Conservation (phyloP, 2,797 vertebrate genomes). For the Threskiornis aethiopicus region DNA sequence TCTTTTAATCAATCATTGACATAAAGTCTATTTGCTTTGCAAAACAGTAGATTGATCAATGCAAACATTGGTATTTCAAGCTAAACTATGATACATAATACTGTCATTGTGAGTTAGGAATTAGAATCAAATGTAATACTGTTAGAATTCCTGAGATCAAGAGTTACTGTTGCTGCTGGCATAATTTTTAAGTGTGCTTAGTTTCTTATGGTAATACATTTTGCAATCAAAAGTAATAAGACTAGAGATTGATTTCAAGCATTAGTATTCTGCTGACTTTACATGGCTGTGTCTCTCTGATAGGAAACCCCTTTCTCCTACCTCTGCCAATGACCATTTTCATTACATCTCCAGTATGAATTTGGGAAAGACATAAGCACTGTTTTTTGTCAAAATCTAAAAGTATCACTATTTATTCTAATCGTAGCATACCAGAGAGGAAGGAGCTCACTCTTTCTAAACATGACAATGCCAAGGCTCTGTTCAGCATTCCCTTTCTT, state of each 20-base stretch:
- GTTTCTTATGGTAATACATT: background rate
- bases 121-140: background rate
- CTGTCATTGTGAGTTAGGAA: background rate
- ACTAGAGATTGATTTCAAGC: background rate
- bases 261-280: background rate
- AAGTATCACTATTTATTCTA: background rate
- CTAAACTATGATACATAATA: background rate
- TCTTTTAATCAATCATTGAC: constrained; percentile 31
- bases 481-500: background rate
- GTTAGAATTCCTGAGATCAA: background rate
- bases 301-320: background rate
- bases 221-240: background rate
- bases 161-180: background rate
- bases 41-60: constrained; percentile 41
- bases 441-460: background rate
- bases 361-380: background rate
- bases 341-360: background rate
- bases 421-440: background rate
- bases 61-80: constrained; percentile 9
- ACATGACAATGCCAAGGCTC: background rate
- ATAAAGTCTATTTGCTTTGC: constrained; percentile 17
- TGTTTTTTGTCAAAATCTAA: background rate
- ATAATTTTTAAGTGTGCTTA: background rate
- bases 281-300: background rate
- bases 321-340: background rate